phyloP scores from a whole-genome alignment of 2,888 invertebrate genomes.

The Campaea margaritaria region DNA sequence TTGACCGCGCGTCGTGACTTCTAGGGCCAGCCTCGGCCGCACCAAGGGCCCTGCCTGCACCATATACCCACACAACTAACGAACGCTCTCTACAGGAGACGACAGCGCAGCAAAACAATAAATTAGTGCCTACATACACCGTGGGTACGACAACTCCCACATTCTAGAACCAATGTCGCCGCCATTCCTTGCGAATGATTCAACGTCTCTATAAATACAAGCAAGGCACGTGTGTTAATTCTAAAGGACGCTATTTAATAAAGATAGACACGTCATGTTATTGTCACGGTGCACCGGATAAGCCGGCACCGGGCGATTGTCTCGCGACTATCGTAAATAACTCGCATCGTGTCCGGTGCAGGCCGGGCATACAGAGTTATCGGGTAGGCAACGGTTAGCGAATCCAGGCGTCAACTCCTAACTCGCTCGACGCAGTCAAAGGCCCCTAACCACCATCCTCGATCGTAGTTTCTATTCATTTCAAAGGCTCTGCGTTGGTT shows the following conservation, averaged over 20 bases:
- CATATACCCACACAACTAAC: conserved; percentile 10
- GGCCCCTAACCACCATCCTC: conserved; percentile 40
- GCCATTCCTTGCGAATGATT: conserved; percentile 67
- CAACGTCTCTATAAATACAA: conserved; percentile 71
- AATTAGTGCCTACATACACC: conserved; percentile 41
- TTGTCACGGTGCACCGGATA: conserved; percentile 82
- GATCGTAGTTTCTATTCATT: conserved; percentile 6
- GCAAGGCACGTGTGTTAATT: conserved; percentile 76
- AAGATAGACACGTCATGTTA: conserved; percentile 82
- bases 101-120: conserved; percentile 36
- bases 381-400: conserved; percentile 61
- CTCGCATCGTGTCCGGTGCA: conserved; percentile 78
- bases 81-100: conserved; percentile 24
- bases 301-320: conserved; percentile 81
- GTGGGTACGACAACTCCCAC: conserved; percentile 44
- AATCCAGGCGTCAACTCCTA: conserved; percentile 55
- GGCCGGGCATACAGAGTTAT: conserved; percentile 76
- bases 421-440: conserved; percentile 8
- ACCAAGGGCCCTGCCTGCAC: conserved; percentile 7
- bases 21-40: conserved; percentile 17
- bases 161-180: conserved; percentile 52
- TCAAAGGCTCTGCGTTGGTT: conserved; percentile 6
- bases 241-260: conserved; percentile 78
- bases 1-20: conserved; percentile 29
- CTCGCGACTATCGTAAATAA: conserved; percentile 83